Conservation (phyloP, 2,113 vertebrate genomes). For the Lamprotornis superbus region DNA sequence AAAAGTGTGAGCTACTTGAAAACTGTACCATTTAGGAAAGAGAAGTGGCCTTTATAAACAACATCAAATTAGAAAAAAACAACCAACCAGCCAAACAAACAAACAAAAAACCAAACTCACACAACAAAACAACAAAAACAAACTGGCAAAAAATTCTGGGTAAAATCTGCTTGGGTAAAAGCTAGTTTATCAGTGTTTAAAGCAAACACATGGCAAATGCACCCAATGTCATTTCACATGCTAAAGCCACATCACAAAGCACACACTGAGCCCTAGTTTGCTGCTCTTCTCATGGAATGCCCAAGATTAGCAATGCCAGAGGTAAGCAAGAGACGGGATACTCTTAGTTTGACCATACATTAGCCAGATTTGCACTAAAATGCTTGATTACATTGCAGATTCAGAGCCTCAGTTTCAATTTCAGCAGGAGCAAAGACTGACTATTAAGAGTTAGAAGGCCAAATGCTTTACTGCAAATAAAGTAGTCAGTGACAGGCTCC, state of each 20-base stretch:
- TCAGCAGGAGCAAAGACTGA: neutral
- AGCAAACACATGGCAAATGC: neutral
- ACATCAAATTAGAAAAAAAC: neutral
- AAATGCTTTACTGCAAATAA: neutral
- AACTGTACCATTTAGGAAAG: neutral
- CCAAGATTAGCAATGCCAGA: neutral
- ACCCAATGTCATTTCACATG: neutral
- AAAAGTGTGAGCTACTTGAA: neutral
- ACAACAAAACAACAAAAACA: neutral
- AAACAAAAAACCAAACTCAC: accelerated
- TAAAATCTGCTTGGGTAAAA: neutral
- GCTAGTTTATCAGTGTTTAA: neutral
- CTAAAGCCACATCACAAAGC: neutral
- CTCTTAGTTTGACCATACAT: neutral
- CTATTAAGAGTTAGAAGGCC: neutral
- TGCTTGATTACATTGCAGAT: neutral
- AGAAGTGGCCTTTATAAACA: neutral
- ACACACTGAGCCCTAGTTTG: neutral
- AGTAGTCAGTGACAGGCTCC: neutral
- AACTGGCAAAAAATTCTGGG: neutral
- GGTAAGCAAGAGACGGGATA: neutral
- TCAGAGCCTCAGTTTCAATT: neutral
- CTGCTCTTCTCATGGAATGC: neutral
- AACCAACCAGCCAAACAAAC: neutral
- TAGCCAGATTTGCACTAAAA: neutral